Base-by-base conservation (phyloP, 1,140 invertebrate genomes). In the Penaeus japonicus region DNA sequence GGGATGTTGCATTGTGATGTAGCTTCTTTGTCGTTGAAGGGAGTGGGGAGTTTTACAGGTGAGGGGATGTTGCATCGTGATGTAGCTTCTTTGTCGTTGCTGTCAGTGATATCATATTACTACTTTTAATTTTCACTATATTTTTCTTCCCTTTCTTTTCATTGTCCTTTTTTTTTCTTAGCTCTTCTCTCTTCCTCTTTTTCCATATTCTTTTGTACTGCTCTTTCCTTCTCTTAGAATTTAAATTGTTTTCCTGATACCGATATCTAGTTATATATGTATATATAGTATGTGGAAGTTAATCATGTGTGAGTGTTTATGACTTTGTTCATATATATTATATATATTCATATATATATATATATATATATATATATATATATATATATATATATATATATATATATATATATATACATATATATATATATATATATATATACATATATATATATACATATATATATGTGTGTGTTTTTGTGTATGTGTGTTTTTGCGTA, bases 21-120 rank as follows among this genome's bases (percentile, higher is more conserved):
- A 73, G 27, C 7, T 32, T 15, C 65, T 15, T 73, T 27, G 32
- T 30, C 17, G 32, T 73, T 32, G 65, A 27, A 1, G 94, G 96
- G 91, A 96, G 97, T 18, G 94, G 96, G 91, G 96, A 93, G 95
- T 96, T 2, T 47, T 90, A 90, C 53, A 84, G 54, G 90, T 90
- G 77, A 90, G 59, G 47, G 10, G 10, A 15, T 79, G 22, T 10
- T 24, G 12, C 5, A 17, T 73, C 1, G 17, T 12, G 7, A 15
- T 15, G 10, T 32, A 73, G 27, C 7, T 32, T 15, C 65, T 15
- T 73, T 27, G 32, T 30, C 17, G 32, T 73, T 32, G 65, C n/a
- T n/a, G n/a, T n/a, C n/a, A n/a, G n/a, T n/a, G n/a, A n/a, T n/a
- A n/a, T n/a, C n/a, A n/a, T n/a, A n/a, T 15, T 32, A 0, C 65